Evolutionary conservation across 2,797 vertebrate genomes (phyloP).

Genomic region (Diplodus puntazzo): DNA sequence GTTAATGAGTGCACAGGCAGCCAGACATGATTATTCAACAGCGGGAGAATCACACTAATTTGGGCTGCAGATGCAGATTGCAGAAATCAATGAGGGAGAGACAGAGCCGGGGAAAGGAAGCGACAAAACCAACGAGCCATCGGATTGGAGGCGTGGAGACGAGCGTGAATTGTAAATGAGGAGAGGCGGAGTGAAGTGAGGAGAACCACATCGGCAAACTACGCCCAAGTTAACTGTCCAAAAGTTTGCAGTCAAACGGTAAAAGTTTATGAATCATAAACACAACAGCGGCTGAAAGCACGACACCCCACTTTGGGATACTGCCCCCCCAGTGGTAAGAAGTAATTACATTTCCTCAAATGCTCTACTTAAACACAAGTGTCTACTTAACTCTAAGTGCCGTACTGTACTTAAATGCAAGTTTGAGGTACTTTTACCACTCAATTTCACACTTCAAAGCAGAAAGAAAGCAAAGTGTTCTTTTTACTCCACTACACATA

Average conservation of each 20-base stretch:
- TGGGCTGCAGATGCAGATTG: slow-evolving; percentile 64
- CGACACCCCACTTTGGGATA: background rate
- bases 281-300: background rate
- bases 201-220: slow-evolving; percentile 17
- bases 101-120: slow-evolving; percentile 35
- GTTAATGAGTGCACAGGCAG: slow-evolving; percentile 74
- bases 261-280: slow-evolving; percentile 40
- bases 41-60: slow-evolving; percentile 70
- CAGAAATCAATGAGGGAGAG: slow-evolving; percentile 67
- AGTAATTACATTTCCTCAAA: slow-evolving; percentile 10
- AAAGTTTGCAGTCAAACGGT: background rate
- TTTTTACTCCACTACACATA: background rate
- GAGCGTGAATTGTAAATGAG: slow-evolving; percentile 45
- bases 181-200: slow-evolving; percentile 13
- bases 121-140: slow-evolving; percentile 26
- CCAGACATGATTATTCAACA: slow-evolving; percentile 77
- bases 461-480: background rate
- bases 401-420: background rate
- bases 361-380: background rate
- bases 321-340: background rate
- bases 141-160: slow-evolving; percentile 19
- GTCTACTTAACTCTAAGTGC: background rate
- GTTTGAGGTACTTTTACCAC: background rate
- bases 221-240: slow-evolving; percentile 16
- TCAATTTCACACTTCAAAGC: background rate